Evolutionary conservation across 1,140 invertebrate species (phyloP), one percentile per base, ranked within the genome.

Genomic region (Radopholus similis): DNA sequence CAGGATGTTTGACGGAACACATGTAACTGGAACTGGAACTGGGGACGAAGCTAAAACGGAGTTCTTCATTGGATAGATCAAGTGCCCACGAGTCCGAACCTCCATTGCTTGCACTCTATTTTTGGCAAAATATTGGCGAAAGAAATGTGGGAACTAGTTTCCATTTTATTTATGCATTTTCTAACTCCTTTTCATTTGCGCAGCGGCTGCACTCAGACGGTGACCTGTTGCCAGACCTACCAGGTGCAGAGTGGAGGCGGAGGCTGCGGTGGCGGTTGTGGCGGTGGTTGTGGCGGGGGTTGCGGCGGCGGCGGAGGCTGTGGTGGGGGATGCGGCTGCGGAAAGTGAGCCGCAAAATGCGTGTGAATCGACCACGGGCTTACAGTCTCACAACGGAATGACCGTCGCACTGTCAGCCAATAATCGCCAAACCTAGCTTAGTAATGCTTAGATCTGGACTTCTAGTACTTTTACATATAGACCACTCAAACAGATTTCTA

Each of bases 161-260:
- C n/a, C n/a, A n/a, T n/a, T n/a, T n/a, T n/a, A n/a, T n/a, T n/a
- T n/a, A n/a, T n/a, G n/a, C n/a, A n/a, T n/a, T n/a, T n/a, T n/a
- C n/a, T n/a, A n/a, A n/a, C n/a, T n/a, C n/a, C n/a, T n/a, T n/a
- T 4, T 49, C 5, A 23, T 49, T 49, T 23, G n/a, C 28, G 28
- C 13, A 34, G 23, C 37, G 30, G 56, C 40, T 58, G 56, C 37
- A 35, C 34, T 21, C 56, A 35, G 26, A 58, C 56, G 40, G 56
- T 58, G 40, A 58, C 56, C 15, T 32, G 26, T 30, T 58, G 32
- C 34, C 56, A 58, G 37, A 57, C 55, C 38, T 58, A 21, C 23
- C 26, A 30, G 26, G 56, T 58, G 30, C 34, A 30, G 40, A 32
- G 34, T 18, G 28, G 56, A 32, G 56, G 56, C 18, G 56, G 56